Evolutionary conservation across 2,888 invertebrate species (phyloP).

Genomic region (Pristionchus mayeri): DNA sequence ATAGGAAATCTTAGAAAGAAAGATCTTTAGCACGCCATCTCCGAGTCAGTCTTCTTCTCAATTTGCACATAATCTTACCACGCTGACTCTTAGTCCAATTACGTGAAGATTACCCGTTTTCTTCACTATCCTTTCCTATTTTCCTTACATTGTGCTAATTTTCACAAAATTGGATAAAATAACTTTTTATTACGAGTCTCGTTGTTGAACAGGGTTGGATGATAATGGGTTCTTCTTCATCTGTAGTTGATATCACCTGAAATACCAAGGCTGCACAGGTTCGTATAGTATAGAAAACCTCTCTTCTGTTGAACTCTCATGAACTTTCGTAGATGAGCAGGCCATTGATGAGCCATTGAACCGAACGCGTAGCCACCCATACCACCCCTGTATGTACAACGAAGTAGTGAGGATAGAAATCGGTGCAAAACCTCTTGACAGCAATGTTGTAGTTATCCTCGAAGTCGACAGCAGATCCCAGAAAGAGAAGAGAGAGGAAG

Average conservation of each 20-base stretch:
- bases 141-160: slow-evolving; percentile 1
- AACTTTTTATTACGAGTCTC: neutral
- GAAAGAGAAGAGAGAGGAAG: slow-evolving; percentile 5
- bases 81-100: neutral
- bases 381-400: neutral
- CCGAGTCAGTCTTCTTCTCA: neutral
- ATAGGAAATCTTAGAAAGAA: neutral
- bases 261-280: neutral
- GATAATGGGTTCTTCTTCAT: neutral
- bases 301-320: slow-evolving; percentile 20
- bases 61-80: neutral
- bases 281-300: neutral
- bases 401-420: neutral
- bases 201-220: neutral
- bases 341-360: neutral
- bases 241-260: neutral
- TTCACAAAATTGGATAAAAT: neutral
- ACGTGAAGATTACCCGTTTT: too few relatives aligned
- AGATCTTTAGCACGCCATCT: neutral
- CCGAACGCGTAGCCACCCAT: slow-evolving; percentile 41
- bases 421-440: neutral
- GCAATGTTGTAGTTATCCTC: neutral
- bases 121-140: too few relatives aligned
- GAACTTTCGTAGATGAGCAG: slow-evolving; percentile 8
- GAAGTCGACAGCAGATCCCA: slow-evolving; percentile 12